A percentile compares a stretch with the other conserved stretches of the same genome.
phyloP scores from a whole-genome alignment of 2,797 vertebrate species.

The Lutjanus argentimaculatus region DNA sequence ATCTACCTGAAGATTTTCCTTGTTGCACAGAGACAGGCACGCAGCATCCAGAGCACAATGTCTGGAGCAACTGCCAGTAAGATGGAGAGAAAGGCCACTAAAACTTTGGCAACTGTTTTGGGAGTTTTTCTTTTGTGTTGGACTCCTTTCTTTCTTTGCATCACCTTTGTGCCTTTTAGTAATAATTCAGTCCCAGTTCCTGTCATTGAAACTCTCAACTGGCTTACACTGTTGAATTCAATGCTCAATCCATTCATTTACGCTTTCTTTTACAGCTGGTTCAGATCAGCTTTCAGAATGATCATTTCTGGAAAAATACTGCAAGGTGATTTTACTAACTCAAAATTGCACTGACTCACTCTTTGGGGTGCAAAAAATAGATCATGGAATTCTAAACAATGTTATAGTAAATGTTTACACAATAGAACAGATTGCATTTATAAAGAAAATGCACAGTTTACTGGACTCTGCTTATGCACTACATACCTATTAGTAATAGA shows the following conservation, averaged over 20 bases:
- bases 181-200: background rate
- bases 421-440: too few species aligned
- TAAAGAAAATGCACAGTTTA: too few species aligned
- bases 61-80: slow-evolving; percentile 69
- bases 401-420: background rate
- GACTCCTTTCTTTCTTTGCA: slow-evolving; percentile 89
- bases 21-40: too few species aligned
- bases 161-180: slow-evolving; percentile 73
- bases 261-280: slow-evolving; percentile 92
- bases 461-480: background rate
- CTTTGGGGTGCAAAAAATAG: too few species aligned
- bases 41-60: too few species aligned
- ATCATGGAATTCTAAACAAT: background rate
- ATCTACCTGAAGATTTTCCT: too few species aligned
- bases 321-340: slow-evolving; percentile 11
- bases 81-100: slow-evolving; percentile 77
- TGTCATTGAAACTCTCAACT: slow-evolving; percentile 73
- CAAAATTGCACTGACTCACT: slow-evolving; percentile 17
- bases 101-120: background rate
- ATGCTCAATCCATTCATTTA: slow-evolving; percentile 91
- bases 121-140: slow-evolving; percentile 89
- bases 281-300: slow-evolving; percentile 80
- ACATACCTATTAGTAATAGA: background rate
- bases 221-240: slow-evolving; percentile 88
- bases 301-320: slow-evolving; percentile 57